phyloP scores from a whole-genome alignment of 2,113 vertebrate genomes.

The Oxyruncus cristatus region DNA sequence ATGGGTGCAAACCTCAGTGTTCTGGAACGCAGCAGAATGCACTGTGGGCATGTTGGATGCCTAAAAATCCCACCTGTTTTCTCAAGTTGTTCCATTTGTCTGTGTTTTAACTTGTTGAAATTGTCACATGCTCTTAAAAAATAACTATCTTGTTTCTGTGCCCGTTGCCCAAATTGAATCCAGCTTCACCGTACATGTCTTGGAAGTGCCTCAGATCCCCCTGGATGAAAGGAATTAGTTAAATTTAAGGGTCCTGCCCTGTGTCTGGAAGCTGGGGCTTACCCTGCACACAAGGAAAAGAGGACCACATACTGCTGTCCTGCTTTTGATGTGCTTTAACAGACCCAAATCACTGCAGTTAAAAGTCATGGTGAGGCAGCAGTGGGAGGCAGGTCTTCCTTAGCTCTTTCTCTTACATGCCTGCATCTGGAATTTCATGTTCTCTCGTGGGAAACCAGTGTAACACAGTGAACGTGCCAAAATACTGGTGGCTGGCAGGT shows the following conservation, averaged over 20 bases:
- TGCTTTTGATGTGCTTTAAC: background rate
- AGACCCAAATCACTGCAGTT: background rate
- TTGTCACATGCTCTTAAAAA: background rate
- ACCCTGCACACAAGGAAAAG: background rate
- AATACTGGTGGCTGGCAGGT: background rate
- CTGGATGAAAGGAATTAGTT: background rate
- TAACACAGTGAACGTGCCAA: background rate
- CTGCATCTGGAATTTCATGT: background rate
- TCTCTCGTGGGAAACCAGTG: background rate
- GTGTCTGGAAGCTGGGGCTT: background rate
- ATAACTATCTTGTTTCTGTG: background rate
- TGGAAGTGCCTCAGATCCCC: background rate
- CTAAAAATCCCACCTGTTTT: background rate
- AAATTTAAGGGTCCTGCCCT: background rate
- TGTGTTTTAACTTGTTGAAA: background rate
- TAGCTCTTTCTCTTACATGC: background rate
- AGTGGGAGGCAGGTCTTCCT: background rate
- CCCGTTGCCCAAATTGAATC: background rate
- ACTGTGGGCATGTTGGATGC: background rate
- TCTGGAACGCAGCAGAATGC: background rate
- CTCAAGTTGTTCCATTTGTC: background rate
- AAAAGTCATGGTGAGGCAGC: background rate
- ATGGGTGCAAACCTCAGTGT: background rate
- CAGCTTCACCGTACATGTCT: background rate
- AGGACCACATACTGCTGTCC: accelerated